Evolutionary conservation across 2,888 invertebrate species (phyloP), one percentile per base, ranked within the genome.

Genomic region (Meiosimyza decipiens): DNA sequence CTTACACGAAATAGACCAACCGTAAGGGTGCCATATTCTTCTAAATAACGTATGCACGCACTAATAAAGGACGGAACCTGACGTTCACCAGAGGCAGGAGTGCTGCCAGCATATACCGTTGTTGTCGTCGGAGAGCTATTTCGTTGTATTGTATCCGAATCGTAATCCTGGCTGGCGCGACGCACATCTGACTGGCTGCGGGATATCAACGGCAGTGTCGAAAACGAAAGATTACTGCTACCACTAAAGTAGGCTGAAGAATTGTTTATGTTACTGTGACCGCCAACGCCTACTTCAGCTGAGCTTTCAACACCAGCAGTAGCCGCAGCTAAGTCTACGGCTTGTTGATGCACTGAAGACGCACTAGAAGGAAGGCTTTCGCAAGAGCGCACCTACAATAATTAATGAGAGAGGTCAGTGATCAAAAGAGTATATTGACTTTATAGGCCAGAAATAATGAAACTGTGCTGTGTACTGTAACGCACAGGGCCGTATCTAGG

Each of bases 1-100:
- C 96, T 95, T 62, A 97, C 96, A 78, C 97, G 90, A 88, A 98
- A 98, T 74, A 98, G 92, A 2, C 98, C 98, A 18, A 96, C 89
- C 57, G 95, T 95, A 81, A 92, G 91, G 60, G 97, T 89, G 40
- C 96, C 97, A 80, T 94, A 90, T 69, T 90, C 89, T 83, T 96
- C 92, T 75, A 97, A 89, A 87, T 96, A 94, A 78, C 91, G 90
- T 74, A 96, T 91, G 84, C 97, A 97, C 76, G 92, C 92, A 72
- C 89, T 90, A 54, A 97, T 92, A 77, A 97, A 89, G 47, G 90
- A 90, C 0, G 97, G 97, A 16, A 97, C 93, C 68, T 81, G 81
- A 18, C 80, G 54, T 9, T 71, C 70, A 9, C 18, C 7, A 9
- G 55, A 15, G 4, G 5, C 12, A 40, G 6, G 9, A 9, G 40